phyloP scores from a whole-genome alignment of 2,888 invertebrate genomes.

The Noctua comes region DNA sequence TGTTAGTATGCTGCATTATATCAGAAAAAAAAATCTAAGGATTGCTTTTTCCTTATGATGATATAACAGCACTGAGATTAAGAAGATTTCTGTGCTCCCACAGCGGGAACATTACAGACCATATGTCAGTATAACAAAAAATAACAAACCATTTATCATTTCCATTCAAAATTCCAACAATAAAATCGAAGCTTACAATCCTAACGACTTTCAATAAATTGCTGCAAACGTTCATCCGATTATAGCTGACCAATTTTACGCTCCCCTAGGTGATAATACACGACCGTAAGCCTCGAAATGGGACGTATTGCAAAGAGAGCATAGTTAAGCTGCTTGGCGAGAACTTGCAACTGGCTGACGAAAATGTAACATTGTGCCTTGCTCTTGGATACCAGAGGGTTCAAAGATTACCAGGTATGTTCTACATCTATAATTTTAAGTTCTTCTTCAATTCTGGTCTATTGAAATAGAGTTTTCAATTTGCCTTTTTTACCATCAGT shows the following conservation, averaged over 20 bases:
- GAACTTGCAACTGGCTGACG: slow-evolving; percentile 86
- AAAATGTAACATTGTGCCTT: slow-evolving; percentile 87
- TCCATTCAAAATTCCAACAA: slow-evolving; percentile 11
- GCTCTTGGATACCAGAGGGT: slow-evolving; percentile 88
- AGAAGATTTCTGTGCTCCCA: neutral
- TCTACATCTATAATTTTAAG: neutral
- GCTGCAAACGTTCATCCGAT: slow-evolving; percentile 44
- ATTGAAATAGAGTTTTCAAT: neutral
- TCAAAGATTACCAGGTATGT: slow-evolving; percentile 85
- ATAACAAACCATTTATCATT: neutral
- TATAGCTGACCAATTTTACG: slow-evolving; percentile 60
- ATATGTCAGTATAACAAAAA: neutral
- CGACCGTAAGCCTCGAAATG: slow-evolving; percentile 87
- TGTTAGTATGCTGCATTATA: neutral
- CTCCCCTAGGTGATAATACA: slow-evolving; percentile 85
- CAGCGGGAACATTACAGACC: neutral
- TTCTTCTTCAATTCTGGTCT: neutral
- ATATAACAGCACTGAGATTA: neutral
- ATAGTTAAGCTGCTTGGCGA: slow-evolving; percentile 87
- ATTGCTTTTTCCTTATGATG: neutral
- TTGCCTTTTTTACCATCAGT: neutral
- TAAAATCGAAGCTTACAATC: slow-evolving; percentile 17
- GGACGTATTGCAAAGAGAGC: slow-evolving; percentile 88
- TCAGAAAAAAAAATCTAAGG: neutral
- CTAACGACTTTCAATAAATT: slow-evolving; percentile 31